Conservation (phyloP, 2,113 vertebrate genomes). For the Indicator indicator region DNA sequence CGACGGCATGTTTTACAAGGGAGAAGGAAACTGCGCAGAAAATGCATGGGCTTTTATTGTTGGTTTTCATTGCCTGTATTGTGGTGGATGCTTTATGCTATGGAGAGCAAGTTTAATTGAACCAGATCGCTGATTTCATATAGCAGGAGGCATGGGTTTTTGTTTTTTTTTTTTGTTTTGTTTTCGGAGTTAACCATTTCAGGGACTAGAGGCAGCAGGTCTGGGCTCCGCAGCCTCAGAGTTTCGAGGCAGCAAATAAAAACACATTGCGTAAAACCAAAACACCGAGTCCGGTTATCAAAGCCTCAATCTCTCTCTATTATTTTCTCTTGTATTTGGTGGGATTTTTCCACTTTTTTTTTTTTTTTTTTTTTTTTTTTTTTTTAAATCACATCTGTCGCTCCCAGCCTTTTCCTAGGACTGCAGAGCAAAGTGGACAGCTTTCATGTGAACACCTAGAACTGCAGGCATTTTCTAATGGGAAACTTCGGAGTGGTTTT, state of each 20-base stretch:
- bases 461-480: constrained; percentile 34
- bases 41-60: constrained; percentile 58
- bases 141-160: neutral
- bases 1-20: constrained; percentile 64
- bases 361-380: neutral
- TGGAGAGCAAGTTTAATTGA: constrained; percentile 64
- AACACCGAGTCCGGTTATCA: constrained; percentile 35
- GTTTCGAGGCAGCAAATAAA: constrained; percentile 40
- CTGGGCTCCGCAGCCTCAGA: neutral
- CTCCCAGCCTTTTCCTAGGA: constrained; percentile 28
- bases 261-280: constrained; percentile 27
- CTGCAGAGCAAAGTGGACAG: constrained; percentile 6
- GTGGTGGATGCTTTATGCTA: constrained; percentile 65
- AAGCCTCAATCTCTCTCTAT: constrained; percentile 30
- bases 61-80: constrained; percentile 55
- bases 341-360: neutral
- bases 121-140: constrained; percentile 60
- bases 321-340: constrained; percentile 37
- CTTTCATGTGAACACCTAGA: constrained; percentile 43
- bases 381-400: neutral
- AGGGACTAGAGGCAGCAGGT: neutral
- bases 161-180: neutral
- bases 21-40: constrained; percentile 57
- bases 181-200: constrained; percentile 57
- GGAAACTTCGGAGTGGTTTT: constrained; percentile 31